Evolutionary conservation across 2,113 vertebrate species (phyloP).

Genomic region (Clinocottus analis): DNA sequence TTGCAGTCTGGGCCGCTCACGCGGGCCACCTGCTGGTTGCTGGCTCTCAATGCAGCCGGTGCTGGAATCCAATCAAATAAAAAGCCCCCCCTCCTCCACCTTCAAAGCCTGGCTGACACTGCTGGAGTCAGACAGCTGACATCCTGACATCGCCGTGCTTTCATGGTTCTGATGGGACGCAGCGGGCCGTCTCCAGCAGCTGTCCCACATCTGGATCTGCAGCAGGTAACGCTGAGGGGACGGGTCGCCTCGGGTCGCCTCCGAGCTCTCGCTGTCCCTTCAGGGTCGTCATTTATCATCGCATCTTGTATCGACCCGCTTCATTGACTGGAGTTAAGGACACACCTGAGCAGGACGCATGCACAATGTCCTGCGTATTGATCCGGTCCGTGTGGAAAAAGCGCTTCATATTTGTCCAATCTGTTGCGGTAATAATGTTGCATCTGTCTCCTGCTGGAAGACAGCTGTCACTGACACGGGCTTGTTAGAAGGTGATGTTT

Average conservation of each 20-base stretch:
- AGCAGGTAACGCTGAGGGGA: background rate
- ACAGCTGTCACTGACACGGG: slow-evolving; percentile 2
- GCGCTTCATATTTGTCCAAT: background rate
- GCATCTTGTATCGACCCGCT: background rate
- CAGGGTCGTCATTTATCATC: background rate
- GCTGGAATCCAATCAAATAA: background rate
- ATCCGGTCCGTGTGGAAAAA: background rate
- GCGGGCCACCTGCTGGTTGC: no score
- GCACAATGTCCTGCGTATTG: background rate
- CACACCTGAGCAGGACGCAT: background rate
- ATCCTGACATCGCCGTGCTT: background rate
- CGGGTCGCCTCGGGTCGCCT: background rate
- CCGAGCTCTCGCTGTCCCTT: background rate
- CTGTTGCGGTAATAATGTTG: slow-evolving; percentile 2
- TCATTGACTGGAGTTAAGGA: background rate
- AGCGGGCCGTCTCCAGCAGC: background rate
- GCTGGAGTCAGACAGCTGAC: background rate
- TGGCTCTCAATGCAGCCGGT: no score
- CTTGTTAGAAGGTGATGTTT: slow-evolving; percentile 2
- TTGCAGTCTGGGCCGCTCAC: no score
- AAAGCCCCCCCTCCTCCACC: background rate
- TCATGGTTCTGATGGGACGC: background rate
- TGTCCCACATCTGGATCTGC: background rate
- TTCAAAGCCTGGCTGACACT: background rate
- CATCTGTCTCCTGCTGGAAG: slow-evolving; percentile 10